Evolutionary conservation across 2,797 vertebrate species (phyloP).

Genomic region (Valencia hispanica): DNA sequence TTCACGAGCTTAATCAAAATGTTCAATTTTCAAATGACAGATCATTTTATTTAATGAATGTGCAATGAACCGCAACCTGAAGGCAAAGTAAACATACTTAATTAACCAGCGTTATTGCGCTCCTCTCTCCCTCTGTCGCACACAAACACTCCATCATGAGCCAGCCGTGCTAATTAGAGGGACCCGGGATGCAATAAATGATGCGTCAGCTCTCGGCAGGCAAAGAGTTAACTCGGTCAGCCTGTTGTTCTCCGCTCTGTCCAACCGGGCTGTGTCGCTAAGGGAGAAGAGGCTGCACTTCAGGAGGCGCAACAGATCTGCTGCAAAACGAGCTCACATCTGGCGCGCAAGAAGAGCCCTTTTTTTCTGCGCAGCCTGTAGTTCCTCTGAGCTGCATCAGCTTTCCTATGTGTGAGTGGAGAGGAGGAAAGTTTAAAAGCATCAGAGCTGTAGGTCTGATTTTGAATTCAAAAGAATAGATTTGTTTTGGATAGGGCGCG

Average conservation of each 20-base stretch:
- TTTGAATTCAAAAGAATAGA: slow-evolving; percentile 1
- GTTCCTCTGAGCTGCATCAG: slow-evolving; percentile 13
- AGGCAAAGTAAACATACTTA: not conserved
- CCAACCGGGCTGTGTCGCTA: slow-evolving; percentile 71
- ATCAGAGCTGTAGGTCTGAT: slow-evolving; percentile 9
- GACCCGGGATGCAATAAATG: slow-evolving; percentile 51
- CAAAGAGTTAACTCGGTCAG: slow-evolving; percentile 73
- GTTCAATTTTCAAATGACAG: not conserved
- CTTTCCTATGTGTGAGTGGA: not conserved
- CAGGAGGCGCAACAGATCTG: slow-evolving; percentile 77
- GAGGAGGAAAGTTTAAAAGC: slow-evolving; percentile 54
- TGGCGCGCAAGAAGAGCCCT: slow-evolving; percentile 33
- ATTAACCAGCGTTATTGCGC: not conserved
- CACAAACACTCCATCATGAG: slow-evolving; percentile 17
- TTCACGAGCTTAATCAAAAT: not conserved
- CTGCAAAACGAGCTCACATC: slow-evolving; percentile 62
- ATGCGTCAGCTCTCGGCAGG: slow-evolving; percentile 55
- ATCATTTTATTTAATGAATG: not conserved
- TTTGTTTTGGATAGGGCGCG: not conserved
- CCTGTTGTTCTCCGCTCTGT: slow-evolving; percentile 65
- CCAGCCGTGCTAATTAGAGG: slow-evolving; percentile 50
- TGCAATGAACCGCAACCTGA: not conserved
- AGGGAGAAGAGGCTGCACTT: slow-evolving; percentile 67
- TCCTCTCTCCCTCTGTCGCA: not conserved
- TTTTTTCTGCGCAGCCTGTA: slow-evolving; percentile 11